Base-by-base conservation (phyloP, 2,888 invertebrate genomes). In the Athalia rosae region DNA sequence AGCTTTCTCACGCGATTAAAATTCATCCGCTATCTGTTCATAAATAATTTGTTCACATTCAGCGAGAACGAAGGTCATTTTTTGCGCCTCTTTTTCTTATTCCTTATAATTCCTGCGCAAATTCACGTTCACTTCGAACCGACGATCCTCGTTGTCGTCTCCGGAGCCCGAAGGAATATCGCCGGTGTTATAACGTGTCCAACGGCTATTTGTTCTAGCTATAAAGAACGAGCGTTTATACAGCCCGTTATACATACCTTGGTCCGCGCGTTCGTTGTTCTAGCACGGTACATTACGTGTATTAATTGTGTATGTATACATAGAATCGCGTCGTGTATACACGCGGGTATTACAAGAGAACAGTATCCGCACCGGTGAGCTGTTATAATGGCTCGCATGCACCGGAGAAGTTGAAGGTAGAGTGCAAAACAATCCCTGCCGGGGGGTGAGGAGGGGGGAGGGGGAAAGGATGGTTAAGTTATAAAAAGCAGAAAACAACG, bases 201-300 rank as follows among this genome's bases (percentile, higher is more conserved):
- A 45, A 58, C 13, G 56, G 71, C 71, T 71, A 71, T 71, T 71
- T 71, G 71, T 71, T 71, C 13, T 13, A 50, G 58, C 41, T 56
- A 13, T 58, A 13, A n/a, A 28, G 28, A 28, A 28, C 28, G 28
- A 28, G 28, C 28, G 2, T 28, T 28, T 28, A 28, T 28, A 28
- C 2, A 28, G 28, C 28, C 28, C 28, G 28, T 28, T 28, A 28
- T 28, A 28, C 28, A 28, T 28, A 28, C 28, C 28, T 28, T 28
- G 28, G 28, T 28, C 1, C 28, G 28, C 28, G 28, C 28, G 28
- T 28, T 2, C 2, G 28, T 28, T 28, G 28, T 28, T 28, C 28
- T 28, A 28, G 0, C 28, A 28, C 28, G 28, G 28, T 28, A 28
- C 28, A 28, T 28, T 28, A 28, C 2, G 28, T 28, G 28, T 28